Evolutionary conservation across 1,140 invertebrate genomes (phyloP), one percentile per base, ranked within the genome.

Genomic region (Drosophila nasuta): DNA sequence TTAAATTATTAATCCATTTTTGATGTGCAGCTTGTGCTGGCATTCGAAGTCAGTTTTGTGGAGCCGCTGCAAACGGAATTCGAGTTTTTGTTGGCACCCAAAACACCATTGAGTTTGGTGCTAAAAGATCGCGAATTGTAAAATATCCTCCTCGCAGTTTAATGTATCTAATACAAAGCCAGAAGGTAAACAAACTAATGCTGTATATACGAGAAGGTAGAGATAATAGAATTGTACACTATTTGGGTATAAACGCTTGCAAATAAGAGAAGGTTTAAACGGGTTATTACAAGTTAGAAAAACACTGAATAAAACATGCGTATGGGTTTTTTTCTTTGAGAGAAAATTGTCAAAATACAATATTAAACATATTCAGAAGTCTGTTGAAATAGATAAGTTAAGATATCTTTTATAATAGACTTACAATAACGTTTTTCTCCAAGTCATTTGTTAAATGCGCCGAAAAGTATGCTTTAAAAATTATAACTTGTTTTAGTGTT

Each of bases 41-140:
- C 95, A 70, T 97, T 96, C 89, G 93, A 95, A 58, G 94, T 97
- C 17, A 93, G 94, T 43, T 95, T 94, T 68, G 93, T 95, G 43
- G 94, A 95, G 33, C 94, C 96, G 30, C 91, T 97, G 51, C 94
- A 95, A 72, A 92, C 96, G 17, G 94, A 96, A 73, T 97, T 97
- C 80, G 96, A 97, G 85, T 97, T 96, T 92, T 93, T 97, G 11
- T 82, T 97, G 72, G 94, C 95, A 2, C 96, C 96, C 2, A 95
- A 96, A 88, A 94, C 94, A 17, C 95, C 95, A 38, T 94, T 96
- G 1, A 94, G 94, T n/a, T 93, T 97, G 68, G 94, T 93, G 30
- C 95, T 97, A 75, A 93, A 86, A 58, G 95, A 96, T 91, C 93
- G 94, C 11, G 75, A 62, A 5, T 52, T 76, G 46, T 88, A 64